phyloP scores from a whole-genome alignment of 2,888 invertebrate species.

The Tethea ocularis region DNA sequence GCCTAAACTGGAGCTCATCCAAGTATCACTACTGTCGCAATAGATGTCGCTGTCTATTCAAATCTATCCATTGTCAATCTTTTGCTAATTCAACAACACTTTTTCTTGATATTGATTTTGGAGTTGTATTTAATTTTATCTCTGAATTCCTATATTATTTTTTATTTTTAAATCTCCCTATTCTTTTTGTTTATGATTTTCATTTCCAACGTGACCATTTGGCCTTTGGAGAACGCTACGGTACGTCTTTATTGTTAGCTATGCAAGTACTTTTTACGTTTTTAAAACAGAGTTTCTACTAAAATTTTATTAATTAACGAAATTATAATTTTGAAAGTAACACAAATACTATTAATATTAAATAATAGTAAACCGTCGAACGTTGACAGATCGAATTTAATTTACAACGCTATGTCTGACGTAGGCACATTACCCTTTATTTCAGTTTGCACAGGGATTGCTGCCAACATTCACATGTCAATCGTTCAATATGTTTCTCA shows the following conservation, averaged over 20 bases:
- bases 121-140: too few relatives aligned
- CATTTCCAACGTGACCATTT: too few relatives aligned
- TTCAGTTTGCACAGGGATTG: neutral
- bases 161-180: too few relatives aligned
- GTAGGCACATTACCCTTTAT: neutral
- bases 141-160: too few relatives aligned
- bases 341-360: neutral
- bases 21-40: neutral
- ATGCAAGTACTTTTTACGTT: too few relatives aligned
- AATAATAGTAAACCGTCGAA: neutral
- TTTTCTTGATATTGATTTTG: neutral
- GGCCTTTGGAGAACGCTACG: too few relatives aligned
- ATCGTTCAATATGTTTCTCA: neutral
- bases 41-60: neutral
- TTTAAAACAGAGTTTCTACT: too few relatives aligned
- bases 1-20: conserved; percentile 1
- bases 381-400: neutral
- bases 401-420: neutral
- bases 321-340: too few relatives aligned
- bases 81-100: neutral
- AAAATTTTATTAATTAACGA: too few relatives aligned
- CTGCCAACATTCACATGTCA: neutral
- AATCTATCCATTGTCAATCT: neutral
- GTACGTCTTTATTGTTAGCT: too few relatives aligned
- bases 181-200: too few relatives aligned